Evolutionary conservation across 1,140 invertebrate genomes (phyloP), one percentile per base, ranked within the genome.

Genomic region (Aphis craccivora): DNA sequence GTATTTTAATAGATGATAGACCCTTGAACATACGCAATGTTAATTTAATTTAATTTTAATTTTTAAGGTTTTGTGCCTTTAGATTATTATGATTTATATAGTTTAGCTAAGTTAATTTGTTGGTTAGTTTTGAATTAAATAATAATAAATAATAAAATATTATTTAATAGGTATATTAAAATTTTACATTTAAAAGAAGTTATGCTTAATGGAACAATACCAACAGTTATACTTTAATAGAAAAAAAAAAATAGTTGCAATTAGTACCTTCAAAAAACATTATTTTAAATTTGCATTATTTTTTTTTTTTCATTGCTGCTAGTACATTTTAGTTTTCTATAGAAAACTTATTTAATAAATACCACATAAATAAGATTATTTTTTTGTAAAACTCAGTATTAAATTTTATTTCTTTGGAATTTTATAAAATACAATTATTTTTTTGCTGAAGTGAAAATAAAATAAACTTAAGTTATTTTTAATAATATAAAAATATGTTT

Each of bases 401-500:
- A n/a, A 76, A 76, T 76, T 67, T n/a, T 67, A 4, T 67, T 67
- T 67, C 14, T 18, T 14, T n/a, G 60, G n/a, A 76, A 76, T 76
- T n/a, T 18, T 18, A 51, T 20, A 11, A 51, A n/a, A 20, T 30
- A n/a, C 14, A n/a, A n/a, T n/a, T 18, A 5, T 76, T 23, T 35
- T 76, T n/a, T n/a, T 76, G 23, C 60, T 76, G 14, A 76, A 76
- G n/a, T n/a, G n/a, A 76, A 35, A 76, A 76, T 76, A n/a, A 76
- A 76, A n/a, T 76, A 76, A 76, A 76, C 60, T 76, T n/a, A 76
- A n/a, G 30, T 76, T 76, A 76, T n/a, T 76, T 76, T 76, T 76
- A 76, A 76, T 76, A 76, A 76, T 76, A n/a, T 20, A n/a, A 76
- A n/a, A 76, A 76, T 76, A n/a, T 76, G n/a, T 76, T 76, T 76